Evolutionary conservation across 2,888 invertebrate genomes (phyloP).

Genomic region (Rosalia funebris): DNA sequence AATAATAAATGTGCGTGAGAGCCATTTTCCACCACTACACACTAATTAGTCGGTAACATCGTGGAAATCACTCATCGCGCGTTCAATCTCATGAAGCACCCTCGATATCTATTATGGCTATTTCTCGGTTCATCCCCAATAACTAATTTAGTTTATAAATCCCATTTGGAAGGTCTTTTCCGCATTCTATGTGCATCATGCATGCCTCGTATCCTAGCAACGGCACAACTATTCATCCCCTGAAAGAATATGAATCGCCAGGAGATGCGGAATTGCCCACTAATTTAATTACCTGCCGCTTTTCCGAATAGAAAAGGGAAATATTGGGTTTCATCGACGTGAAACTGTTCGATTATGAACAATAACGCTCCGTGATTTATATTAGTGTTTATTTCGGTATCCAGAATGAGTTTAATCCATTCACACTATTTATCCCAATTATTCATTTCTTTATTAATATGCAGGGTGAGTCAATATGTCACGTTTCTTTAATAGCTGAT

Average conservation of each 20-base stretch:
- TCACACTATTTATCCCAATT: too few relatives aligned
- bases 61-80: neutral
- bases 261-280: neutral
- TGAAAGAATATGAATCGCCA: slow-evolving; percentile 21
- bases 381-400: too few relatives aligned
- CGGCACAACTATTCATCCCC: slow-evolving; percentile 18
- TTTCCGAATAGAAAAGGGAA: neutral
- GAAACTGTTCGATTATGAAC: too few relatives aligned
- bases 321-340: neutral
- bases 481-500: too few relatives aligned
- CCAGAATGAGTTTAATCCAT: too few relatives aligned
- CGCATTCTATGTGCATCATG: slow-evolving; percentile 36
- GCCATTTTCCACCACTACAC: too few relatives aligned
- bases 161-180: slow-evolving; percentile 14
- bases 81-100: neutral
- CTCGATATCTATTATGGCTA: neutral
- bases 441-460: too few relatives aligned
- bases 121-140: slow-evolving; percentile 1
- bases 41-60: too few relatives aligned
- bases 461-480: too few relatives aligned
- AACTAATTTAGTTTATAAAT: slow-evolving; percentile 27
- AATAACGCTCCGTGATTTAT: too few relatives aligned
- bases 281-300: neutral
- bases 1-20: too few relatives aligned
- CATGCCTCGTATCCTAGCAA: slow-evolving; percentile 24